These are phyloP conservation scores for Battus philenor DNA, from an alignment of 1,140 invertebrate genomes.

Conservation along the genomic window DNA sequence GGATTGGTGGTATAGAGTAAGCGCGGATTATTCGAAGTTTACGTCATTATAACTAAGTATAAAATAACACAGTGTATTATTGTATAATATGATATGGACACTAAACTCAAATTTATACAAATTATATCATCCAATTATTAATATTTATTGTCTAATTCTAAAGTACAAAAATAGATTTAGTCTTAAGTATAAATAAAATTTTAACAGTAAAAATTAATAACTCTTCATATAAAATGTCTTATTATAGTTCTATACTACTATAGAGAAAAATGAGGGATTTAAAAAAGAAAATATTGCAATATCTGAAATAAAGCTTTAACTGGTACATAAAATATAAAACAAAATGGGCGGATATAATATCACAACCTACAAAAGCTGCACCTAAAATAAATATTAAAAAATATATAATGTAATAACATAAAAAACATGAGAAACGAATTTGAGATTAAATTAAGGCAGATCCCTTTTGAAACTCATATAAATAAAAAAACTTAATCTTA, in stretches of 20 bases:
- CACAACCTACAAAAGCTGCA: conserved; percentile 20
- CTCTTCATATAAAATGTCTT: neutral
- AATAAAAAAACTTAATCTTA: conserved; percentile 10
- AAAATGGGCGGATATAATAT: conserved; percentile 21
- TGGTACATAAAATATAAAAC: conserved; percentile 4
- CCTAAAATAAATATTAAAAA: conserved; percentile 18
- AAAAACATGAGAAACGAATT: conserved; percentile 20
- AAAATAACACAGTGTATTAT: too few species aligned
- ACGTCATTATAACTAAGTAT: too few species aligned
- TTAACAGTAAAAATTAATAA: conserved; percentile 11
- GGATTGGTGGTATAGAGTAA: conserved; percentile 42
- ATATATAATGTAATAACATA: conserved; percentile 18
- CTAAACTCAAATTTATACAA: too few species aligned
- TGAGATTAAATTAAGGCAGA: conserved; percentile 17
- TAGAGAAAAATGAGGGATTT: too few species aligned
- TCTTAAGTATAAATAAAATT: conserved; percentile 12
- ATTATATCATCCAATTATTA: conserved; percentile 10
- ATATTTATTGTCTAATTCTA: conserved; percentile 16
- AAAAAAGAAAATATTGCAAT: too few species aligned
- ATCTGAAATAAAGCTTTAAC: neutral
- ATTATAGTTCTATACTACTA: too few species aligned
- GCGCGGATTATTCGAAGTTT: too few species aligned
- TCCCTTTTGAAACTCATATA: too few species aligned
- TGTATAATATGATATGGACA: too few species aligned
- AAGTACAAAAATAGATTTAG: conserved; percentile 13